A percentile compares a stretch with the other conserved stretches of the same genome.
Conservation (phyloP, 2,113 vertebrate genomes). For the Aix galericulata region DNA sequence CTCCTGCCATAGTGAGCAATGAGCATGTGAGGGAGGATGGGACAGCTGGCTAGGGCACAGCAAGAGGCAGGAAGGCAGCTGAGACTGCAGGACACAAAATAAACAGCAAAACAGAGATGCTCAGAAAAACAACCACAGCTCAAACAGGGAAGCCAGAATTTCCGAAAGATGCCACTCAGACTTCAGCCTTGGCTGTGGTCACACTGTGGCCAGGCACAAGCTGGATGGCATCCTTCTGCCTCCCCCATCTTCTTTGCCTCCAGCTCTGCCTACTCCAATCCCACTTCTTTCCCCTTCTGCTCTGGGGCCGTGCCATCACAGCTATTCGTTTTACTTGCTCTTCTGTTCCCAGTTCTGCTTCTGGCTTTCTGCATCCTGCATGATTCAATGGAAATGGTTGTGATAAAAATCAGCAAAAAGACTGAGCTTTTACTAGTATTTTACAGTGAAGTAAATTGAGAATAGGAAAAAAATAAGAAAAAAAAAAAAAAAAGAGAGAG, state of each 20-base stretch:
- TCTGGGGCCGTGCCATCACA: neutral
- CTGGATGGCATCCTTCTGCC: neutral
- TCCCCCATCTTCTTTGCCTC: neutral
- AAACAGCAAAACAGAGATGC: neutral
- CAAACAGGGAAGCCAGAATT: neutral
- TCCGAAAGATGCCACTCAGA: neutral
- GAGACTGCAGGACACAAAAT: neutral
- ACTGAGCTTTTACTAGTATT: neutral
- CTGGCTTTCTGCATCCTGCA: neutral
- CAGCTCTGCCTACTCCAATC: neutral
- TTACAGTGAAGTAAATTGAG: neutral
- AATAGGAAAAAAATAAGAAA: too few relatives aligned
- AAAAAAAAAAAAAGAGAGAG: too few relatives aligned
- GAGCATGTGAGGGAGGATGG: neutral
- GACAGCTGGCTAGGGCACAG: neutral
- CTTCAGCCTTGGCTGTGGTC: neutral
- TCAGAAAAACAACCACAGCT: neutral
- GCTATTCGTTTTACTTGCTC: neutral
- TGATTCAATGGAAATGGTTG: neutral
- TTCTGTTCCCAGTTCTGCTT: neutral
- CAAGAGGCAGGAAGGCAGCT: neutral
- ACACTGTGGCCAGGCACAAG: fast-evolving
- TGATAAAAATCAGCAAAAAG: neutral
- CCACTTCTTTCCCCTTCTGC: neutral
- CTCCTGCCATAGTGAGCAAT: neutral